A percentile compares a stretch with the other conserved stretches of the same genome.
Evolutionary conservation across 2,113 vertebrate genomes (phyloP).

Genomic region (Hydropotes inermis): DNA sequence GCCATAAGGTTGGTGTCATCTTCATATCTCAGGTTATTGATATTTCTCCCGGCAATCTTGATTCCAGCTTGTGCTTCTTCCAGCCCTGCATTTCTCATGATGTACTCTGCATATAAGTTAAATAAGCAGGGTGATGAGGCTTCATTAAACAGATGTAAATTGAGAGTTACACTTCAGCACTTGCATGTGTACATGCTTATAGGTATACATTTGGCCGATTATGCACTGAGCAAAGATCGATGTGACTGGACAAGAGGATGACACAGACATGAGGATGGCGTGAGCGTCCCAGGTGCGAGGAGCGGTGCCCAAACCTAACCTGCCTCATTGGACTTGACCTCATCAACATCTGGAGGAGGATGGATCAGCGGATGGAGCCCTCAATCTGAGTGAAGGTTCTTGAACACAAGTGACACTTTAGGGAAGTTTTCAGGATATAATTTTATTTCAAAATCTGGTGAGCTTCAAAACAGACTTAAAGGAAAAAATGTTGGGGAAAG

Average conservation of each 20-base stretch:
- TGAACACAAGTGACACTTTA: not conserved
- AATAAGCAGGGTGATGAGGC: not conserved
- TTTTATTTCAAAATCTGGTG: not conserved
- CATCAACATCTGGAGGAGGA: not conserved
- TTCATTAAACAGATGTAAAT: not conserved
- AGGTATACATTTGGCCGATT: not conserved
- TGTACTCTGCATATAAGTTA: not conserved
- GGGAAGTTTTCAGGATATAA: no score
- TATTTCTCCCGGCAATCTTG: not conserved
- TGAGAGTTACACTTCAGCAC: not conserved
- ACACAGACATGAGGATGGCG: not conserved
- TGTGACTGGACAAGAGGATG: not conserved
- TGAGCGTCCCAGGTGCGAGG: accelerated
- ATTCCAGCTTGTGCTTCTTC: not conserved
- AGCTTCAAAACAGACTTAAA: not conserved
- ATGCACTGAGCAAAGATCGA: not conserved
- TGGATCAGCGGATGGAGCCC: not conserved
- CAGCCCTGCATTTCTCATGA: not conserved
- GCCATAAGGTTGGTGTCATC: not conserved
- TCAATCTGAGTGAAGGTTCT: not conserved
- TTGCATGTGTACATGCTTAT: not conserved
- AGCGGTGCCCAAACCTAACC: not conserved
- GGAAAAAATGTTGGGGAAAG: not conserved
- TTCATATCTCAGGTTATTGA: not conserved
- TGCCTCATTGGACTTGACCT: not conserved